phyloP scores from a whole-genome alignment of 2,888 invertebrate genomes.

The Nasonia oneida region DNA sequence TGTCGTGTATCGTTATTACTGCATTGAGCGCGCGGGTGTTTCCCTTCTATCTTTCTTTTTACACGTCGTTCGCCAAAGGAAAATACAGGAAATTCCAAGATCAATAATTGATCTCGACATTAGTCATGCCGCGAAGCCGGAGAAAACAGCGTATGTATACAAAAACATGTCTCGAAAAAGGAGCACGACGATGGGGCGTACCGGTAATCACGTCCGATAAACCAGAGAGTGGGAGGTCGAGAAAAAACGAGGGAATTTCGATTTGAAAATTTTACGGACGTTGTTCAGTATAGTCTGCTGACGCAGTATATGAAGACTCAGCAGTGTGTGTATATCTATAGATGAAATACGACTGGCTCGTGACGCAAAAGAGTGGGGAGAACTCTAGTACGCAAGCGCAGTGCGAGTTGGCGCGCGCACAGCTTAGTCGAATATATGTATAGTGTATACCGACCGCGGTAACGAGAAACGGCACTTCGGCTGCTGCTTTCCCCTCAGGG shows the following conservation, averaged over 20 bases:
- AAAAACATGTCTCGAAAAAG: not conserved
- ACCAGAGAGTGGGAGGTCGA: not conserved
- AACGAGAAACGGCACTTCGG: conserved; percentile 15
- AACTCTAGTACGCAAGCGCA: not conserved
- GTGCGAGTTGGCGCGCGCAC: not conserved
- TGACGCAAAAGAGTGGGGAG: conserved; percentile 24
- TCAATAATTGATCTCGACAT: not conserved
- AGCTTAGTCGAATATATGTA: not conserved
- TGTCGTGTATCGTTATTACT: not conserved
- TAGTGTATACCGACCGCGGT: conserved; percentile 55
- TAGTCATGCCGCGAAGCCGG: not conserved
- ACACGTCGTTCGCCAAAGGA: not conserved
- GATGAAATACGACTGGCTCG: not conserved
- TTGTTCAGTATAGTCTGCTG: conserved; percentile 5
- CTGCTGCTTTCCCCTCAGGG: conserved; percentile 3
- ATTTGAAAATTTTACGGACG: conserved; percentile 42
- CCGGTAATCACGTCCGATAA: conserved; percentile 4
- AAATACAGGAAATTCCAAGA: conserved; percentile 4
- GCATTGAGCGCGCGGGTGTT: not conserved
- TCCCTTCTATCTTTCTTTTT: not conserved
- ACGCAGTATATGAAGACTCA: not conserved
- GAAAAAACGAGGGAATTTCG: conserved; percentile 52
- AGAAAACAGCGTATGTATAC: not conserved
- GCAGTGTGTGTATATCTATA: not conserved
- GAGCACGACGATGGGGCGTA: not conserved